A percentile compares a stretch with the other conserved stretches of the same genome.
Evolutionary conservation across 2,797 vertebrate species (phyloP).

Genomic region (Neosalanx taihuensis): DNA sequence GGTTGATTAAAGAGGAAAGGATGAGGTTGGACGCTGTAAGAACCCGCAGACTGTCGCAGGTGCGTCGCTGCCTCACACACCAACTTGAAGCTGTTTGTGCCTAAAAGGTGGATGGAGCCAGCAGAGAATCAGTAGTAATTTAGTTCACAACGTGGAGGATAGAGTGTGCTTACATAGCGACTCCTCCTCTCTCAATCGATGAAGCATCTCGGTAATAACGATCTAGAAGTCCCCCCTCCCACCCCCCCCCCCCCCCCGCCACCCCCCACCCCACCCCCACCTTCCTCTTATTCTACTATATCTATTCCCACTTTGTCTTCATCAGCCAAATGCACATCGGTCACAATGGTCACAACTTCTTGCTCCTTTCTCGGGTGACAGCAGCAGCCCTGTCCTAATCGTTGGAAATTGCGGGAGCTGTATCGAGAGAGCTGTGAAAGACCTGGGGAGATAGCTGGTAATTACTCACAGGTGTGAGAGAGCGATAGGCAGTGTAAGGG

Average conservation of each 20-base stretch:
- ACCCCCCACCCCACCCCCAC: no score
- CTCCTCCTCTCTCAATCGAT: neutral
- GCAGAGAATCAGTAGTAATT: neutral
- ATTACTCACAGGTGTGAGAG: conserved; percentile 47
- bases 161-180: neutral
- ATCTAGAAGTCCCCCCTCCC: neutral
- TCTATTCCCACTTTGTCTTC: neutral
- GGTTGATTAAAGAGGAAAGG: conserved; percentile 23
- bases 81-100: neutral
- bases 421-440: conserved; percentile 30
- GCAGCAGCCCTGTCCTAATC: conserved; percentile 5
- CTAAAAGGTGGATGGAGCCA: neutral
- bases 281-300: neutral
- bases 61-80: neutral
- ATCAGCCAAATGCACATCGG: conserved; percentile 1
- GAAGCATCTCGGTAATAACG: neutral
- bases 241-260: no score
- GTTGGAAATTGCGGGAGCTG: conserved; percentile 8
- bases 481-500: conserved; percentile 46
- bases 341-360: conserved; percentile 2
- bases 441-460: conserved; percentile 48
- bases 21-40: neutral
- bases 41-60: neutral
- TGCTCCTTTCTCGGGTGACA: conserved; percentile 1
- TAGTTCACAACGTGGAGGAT: neutral